These are phyloP conservation scores for Radopholus similis DNA, from an alignment of 1,140 invertebrate species.

Conservation along the genomic window DNA sequence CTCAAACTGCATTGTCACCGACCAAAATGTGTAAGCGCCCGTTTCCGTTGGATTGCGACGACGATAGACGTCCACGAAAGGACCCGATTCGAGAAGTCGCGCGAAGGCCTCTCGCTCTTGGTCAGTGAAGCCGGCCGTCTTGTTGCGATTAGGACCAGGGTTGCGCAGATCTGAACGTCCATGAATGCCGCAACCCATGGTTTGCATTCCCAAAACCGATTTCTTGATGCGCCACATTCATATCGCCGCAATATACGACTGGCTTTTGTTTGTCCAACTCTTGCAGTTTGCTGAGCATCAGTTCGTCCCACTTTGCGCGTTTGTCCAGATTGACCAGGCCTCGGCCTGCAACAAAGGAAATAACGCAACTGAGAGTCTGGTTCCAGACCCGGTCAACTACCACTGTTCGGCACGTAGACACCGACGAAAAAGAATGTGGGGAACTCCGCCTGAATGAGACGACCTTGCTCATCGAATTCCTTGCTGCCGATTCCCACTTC, in stretches of 20 bases:
- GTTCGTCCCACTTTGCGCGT: conserved; percentile 82
- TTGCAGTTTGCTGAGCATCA: conserved; percentile 74
- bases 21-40: conserved; percentile 88
- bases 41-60: conserved; percentile 79
- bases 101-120: conserved; percentile 89
- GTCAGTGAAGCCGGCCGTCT: conserved; percentile 87
- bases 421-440: conserved; percentile 63
- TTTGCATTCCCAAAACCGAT: conserved; percentile 69
- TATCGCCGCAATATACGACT: conserved; percentile 87
- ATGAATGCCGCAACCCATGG: conserved; percentile 35
- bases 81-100: conserved; percentile 71
- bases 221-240: conserved; percentile 92
- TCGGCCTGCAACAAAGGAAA: conserved; percentile 65
- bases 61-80: conserved; percentile 85
- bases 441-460: conserved; percentile 92
- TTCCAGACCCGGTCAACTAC: no score
- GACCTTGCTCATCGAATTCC: conserved; percentile 71
- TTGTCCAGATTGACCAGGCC: conserved; percentile 80
- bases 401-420: conserved; percentile 73
- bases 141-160: conserved; percentile 81
- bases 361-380: no score
- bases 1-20: conserved; percentile 53
- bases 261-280: conserved; percentile 82
- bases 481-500: conserved; percentile 74
- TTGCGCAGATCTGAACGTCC: conserved; percentile 90